Conservation (phyloP, 53 echinoderm and acorn worm species). For the Apostichopus leukothele region DNA sequence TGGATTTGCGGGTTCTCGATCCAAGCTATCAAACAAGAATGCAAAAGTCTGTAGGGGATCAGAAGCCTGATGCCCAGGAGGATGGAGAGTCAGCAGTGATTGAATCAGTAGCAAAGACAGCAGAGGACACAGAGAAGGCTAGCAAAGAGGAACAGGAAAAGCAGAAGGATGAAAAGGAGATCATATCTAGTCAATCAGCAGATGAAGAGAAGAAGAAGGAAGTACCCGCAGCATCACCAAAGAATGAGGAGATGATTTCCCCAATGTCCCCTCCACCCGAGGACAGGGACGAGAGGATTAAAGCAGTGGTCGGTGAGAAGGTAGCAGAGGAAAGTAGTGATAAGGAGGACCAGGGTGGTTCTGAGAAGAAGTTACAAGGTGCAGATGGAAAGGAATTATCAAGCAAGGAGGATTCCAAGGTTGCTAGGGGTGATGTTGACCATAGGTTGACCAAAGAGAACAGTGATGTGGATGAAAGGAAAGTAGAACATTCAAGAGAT, state of each 20-base stretch:
- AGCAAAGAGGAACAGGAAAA: not conserved
- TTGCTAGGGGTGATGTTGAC: slow-evolving; percentile 6
- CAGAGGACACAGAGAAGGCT: not conserved
- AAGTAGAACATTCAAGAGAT: not conserved
- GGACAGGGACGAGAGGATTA: slow-evolving; percentile 31
- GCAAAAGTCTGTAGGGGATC: slow-evolving; percentile 6
- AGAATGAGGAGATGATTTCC: not conserved
- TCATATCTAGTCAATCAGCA: not conserved
- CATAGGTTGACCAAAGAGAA: not conserved
- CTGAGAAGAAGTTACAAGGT: not conserved
- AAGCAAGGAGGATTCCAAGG: not conserved
- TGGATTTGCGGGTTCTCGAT: slow-evolving; percentile 69
- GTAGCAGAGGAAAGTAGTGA: not conserved
- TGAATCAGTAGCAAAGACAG: not conserved
- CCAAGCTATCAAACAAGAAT: slow-evolving; percentile 39
- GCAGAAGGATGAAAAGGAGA: not conserved
- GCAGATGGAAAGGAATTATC: not conserved
- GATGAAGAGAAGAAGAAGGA: not conserved
- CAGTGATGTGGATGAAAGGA: slow-evolving; percentile 34
- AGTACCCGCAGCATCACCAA: not conserved
- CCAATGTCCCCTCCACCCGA: slow-evolving; percentile 33
- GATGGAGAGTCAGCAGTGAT: not conserved
- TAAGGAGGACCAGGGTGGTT: not conserved
- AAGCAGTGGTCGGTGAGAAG: slow-evolving; percentile 29
- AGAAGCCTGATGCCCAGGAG: not conserved